Evolutionary conservation across 2,113 vertebrate species (phyloP).

Genomic region (Seriola rivoliana): DNA sequence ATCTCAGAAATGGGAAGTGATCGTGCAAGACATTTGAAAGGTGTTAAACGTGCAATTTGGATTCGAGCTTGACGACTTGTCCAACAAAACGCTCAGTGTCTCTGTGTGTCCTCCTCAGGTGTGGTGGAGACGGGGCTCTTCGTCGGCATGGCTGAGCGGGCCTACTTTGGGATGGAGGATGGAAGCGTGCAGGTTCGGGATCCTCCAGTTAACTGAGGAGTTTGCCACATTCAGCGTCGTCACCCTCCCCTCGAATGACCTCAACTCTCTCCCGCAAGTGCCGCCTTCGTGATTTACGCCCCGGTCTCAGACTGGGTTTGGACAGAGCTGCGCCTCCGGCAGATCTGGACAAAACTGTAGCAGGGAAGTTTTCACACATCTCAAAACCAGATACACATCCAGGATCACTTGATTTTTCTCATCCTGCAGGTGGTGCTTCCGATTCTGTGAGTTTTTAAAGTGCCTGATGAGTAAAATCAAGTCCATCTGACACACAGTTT

Average conservation of each 20-base stretch:
- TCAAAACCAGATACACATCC: not conserved
- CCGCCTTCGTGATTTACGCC: not conserved
- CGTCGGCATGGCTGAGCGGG: slow-evolving; percentile 92
- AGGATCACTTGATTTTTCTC: slow-evolving; percentile 29
- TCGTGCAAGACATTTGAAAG: too few species aligned
- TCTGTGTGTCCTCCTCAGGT: slow-evolving; percentile 78
- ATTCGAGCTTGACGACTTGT: not conserved
- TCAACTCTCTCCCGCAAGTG: slow-evolving; percentile 60
- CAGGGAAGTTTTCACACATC: not conserved
- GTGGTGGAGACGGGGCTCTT: slow-evolving; percentile 98
- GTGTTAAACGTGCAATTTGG: not conserved
- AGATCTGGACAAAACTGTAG: not conserved
- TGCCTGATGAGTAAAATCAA: slow-evolving; percentile 61
- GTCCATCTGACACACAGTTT: not conserved
- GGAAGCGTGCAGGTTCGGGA: slow-evolving; percentile 89
- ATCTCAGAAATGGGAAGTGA: too few species aligned
- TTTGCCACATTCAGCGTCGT: fast-evolving
- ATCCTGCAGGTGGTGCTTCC: slow-evolving; percentile 36
- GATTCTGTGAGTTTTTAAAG: slow-evolving; percentile 45
- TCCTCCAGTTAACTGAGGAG: slow-evolving; percentile 81
- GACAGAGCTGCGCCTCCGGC: not conserved
- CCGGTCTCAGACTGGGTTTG: not conserved
- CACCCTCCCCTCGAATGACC: not conserved
- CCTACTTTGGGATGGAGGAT: slow-evolving; percentile 97
- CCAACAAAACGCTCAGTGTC: not conserved